phyloP scores from a whole-genome alignment of 1,140 invertebrate genomes.

The Euschistus heros region DNA sequence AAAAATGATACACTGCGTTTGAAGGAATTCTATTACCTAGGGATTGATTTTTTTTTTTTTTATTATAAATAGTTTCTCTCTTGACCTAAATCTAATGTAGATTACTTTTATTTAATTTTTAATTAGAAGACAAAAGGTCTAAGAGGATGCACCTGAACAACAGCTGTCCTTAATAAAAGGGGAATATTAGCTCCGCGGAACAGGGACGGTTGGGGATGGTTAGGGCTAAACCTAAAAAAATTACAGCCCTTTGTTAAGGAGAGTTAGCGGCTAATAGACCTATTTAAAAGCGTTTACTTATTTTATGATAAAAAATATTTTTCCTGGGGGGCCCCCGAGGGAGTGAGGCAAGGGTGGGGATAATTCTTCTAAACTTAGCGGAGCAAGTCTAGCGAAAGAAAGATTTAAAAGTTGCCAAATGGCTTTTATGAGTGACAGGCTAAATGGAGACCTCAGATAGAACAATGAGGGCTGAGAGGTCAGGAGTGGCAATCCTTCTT shows the following conservation, averaged over 20 bases:
- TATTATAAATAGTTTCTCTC: no score
- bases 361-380: neutral
- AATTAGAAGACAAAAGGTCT: no score
- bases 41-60: no score
- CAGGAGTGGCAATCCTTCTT: no score
- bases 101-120: no score
- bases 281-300: constrained; percentile 1
- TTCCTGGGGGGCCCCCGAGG: neutral
- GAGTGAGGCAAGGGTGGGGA: neutral
- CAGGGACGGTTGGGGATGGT: neutral
- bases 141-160: no score
- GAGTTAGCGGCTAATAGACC: neutral
- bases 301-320: constrained; percentile 2
- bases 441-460: neutral
- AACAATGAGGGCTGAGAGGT: no score
- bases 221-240: neutral
- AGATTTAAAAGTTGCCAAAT: constrained; percentile 5
- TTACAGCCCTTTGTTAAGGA: neutral
- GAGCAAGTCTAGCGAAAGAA: neutral
- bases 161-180: neutral
- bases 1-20: no score
- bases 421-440: constrained; percentile 7
- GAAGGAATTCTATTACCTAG: no score
- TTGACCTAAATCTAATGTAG: no score
- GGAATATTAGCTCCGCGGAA: neutral